Evolutionary conservation across 2,797 vertebrate genomes (phyloP), one percentile per base, ranked within the genome.

Genomic region (Paguma larvata): DNA sequence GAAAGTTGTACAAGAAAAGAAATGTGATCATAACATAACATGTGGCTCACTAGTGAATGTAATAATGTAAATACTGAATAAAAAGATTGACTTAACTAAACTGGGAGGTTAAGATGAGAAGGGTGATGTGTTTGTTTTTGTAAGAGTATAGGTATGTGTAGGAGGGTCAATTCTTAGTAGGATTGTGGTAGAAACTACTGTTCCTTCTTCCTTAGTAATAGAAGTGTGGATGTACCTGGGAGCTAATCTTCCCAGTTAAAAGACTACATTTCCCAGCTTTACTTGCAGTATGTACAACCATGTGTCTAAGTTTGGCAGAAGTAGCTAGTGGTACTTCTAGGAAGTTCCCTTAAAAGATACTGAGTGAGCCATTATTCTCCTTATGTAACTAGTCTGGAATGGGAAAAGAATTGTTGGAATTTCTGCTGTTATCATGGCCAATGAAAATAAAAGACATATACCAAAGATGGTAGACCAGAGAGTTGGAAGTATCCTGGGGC

Each of bases 1-100:
- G 88, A 83, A 97, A 67, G 12, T 65, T 85, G 27, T 92, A 46
- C 9, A 59, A 70, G 48, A 91, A 77, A 65, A 68, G 56, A 86
- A 94, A 68, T 80, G 32, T 86, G 82, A 48, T 88, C 34, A 27
- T 96, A 85, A 62, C n/a, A 82, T 84, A 80, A 27, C 11, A 30
- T 80, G 38, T 79, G 23, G n/a, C 16, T 38, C 2, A 53, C 32
- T 67, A 70, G 44, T 75, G 38, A 53, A 68, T 38, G 38, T 18
- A 86, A 75, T 89, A 93, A 46, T 80, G 34, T 79, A 63, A 93
- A 87, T 41, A 34, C 46, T 85, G 27, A 79, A 53, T 84, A 59
- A 46, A 88, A 92, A 67, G 27, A 7, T 72, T 79, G 9, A 62
- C 75, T 85, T 86, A 87, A 68, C 32, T 72, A 1, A 62, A 77